A percentile compares a stretch with the other conserved stretches of the same genome.
Evolutionary conservation across 2,113 vertebrate species (phyloP).

Genomic region (Coturnix japonica): DNA sequence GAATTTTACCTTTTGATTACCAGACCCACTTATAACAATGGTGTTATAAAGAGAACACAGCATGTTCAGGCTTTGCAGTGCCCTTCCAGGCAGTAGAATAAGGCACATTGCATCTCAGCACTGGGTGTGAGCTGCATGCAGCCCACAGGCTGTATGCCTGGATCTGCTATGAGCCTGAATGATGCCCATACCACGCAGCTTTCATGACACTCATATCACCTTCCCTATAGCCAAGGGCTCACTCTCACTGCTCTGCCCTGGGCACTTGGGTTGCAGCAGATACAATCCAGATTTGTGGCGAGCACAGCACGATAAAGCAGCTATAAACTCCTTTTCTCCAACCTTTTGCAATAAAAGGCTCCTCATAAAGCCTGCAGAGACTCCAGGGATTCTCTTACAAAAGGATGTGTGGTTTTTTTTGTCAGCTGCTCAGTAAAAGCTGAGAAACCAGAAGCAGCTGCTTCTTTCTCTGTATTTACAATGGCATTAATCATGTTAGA

Average conservation of each 20-base stretch:
- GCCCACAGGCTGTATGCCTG: not conserved
- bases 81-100: accelerated
- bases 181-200: not conserved
- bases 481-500: constrained; percentile 25
- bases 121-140: not conserved
- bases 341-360: constrained; percentile 10
- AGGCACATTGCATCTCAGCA: not conserved
- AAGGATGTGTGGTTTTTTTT: not conserved
- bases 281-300: not conserved
- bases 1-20: not conserved
- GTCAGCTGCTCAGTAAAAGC: constrained; percentile 32
- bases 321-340: accelerated
- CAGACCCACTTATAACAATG: not conserved
- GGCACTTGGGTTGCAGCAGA: accelerated
- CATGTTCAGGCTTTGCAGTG: accelerated
- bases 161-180: not conserved
- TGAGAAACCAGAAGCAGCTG: constrained; percentile 47
- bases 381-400: constrained; percentile 34
- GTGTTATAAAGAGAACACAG: not conserved
- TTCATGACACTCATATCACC: accelerated
- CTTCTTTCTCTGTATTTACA: constrained; percentile 36
- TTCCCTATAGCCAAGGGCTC: not conserved
- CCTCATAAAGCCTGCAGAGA: not conserved
- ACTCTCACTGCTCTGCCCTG: accelerated
- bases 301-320: not conserved